These are phyloP conservation scores for Zaprionus capensis DNA, from an alignment of 1,140 invertebrate genomes.

Conservation along the genomic window DNA sequence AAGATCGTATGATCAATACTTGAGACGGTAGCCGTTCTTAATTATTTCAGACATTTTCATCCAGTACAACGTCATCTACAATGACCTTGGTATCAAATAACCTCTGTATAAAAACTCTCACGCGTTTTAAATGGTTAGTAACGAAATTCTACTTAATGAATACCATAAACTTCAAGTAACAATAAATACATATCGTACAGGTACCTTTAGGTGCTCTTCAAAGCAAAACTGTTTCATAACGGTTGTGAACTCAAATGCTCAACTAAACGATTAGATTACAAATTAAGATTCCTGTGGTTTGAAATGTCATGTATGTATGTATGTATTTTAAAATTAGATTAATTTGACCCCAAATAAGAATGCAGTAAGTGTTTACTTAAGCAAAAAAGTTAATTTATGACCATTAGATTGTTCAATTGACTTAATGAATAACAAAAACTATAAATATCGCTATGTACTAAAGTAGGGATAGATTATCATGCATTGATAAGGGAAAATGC, in stretches of 20 bases:
- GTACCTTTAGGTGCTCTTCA: neutral
- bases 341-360: conserved; percentile 7
- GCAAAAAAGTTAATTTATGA: neutral
- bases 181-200: neutral
- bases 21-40: too few species aligned
- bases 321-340: conserved; percentile 5
- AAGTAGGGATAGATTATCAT: conserved; percentile 1
- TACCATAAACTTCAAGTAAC: conserved; percentile 5
- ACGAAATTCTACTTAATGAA: neutral
- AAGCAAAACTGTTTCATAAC: neutral
- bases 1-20: too few species aligned
- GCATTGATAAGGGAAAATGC: neutral
- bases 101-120: neutral
- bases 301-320: neutral
- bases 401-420: neutral
- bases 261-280: neutral
- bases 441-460: conserved; percentile 3
- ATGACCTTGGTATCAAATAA: neutral
- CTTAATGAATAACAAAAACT: neutral
- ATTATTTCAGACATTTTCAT: too few species aligned
- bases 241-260: neutral
- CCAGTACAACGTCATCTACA: neutral
- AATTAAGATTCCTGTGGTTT: neutral
- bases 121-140: neutral
- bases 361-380: neutral